Evolutionary conservation across 1,140 invertebrate genomes (phyloP), one percentile per base, ranked within the genome.

Genomic region (Pristionchus pacificus): DNA sequence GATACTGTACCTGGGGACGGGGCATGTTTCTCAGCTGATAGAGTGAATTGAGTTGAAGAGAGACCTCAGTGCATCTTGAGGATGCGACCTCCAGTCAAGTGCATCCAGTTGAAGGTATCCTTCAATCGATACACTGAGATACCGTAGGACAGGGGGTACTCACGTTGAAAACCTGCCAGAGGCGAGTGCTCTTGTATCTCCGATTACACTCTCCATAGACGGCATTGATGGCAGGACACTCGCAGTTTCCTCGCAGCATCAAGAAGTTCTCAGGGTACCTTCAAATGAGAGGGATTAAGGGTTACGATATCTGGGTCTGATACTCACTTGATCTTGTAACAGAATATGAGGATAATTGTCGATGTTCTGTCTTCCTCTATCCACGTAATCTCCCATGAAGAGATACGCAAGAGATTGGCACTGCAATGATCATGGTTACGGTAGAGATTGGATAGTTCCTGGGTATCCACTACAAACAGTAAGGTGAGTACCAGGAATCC

Each of bases 351-450:
- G 80, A 87, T 88, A 68, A 88, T 88, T 15, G 87, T 88, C 87
- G 30, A 88, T 74, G 25, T 86, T 87, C 77, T 93, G 91, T 84
- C 93, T 92, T 73, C 91, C 91, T 83, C 91, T 88, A 85, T 93
- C 91, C 14, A 93, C 91, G 84, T 93, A 93, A 85, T 93, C 91
- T 31, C 95, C 86, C 89, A 98, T 88, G 86, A 98, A 98, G 74
- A 98, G 88, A 87, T 98, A 98, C n/a, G n/a, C n/a, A n/a, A n/a
- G n/a, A n/a, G n/a, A n/a, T n/a, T n/a, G n/a, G n/a, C n/a, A n/a
- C n/a, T n/a, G n/a, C n/a, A n/a, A n/a, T n/a, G n/a, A n/a, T n/a
- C n/a, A n/a, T n/a, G n/a, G n/a, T n/a, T n/a, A n/a, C n/a, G n/a
- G n/a, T n/a, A n/a, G n/a, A n/a, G n/a, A n/a, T n/a, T n/a, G n/a